Conservation (phyloP, 1,140 invertebrate species). For the Wiebesia pumilae region DNA sequence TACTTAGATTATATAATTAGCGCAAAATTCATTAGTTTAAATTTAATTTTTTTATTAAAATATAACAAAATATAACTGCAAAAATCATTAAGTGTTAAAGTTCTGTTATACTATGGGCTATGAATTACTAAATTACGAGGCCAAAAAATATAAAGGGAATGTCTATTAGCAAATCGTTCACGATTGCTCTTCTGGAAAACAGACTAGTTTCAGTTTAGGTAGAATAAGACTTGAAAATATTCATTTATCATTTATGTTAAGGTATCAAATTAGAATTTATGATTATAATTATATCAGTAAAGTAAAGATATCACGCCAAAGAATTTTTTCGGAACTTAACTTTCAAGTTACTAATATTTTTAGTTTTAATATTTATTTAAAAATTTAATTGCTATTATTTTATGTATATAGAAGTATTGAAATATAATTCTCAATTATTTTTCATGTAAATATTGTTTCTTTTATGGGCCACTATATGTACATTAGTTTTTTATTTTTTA, state of each 20-base stretch:
- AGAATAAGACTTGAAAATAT: background rate
- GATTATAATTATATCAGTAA: background rate
- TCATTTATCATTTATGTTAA: background rate
- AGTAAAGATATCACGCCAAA: background rate
- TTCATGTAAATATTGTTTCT: too few species aligned
- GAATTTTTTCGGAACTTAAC: background rate
- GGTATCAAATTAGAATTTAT: background rate
- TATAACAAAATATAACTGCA: background rate
- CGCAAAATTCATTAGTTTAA: background rate
- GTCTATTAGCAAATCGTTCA: background rate
- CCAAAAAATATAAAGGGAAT: background rate
- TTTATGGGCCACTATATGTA: too few species aligned
- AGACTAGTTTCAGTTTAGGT: background rate
- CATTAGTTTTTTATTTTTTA: background rate
- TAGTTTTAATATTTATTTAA: too few species aligned
- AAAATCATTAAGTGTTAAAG: background rate
- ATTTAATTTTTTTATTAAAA: background rate
- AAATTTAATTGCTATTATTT: too few species aligned
- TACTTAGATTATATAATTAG: background rate
- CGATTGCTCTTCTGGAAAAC: background rate
- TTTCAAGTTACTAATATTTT: background rate
- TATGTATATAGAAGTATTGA: too few species aligned
- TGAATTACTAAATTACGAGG: background rate
- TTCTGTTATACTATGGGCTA: background rate
- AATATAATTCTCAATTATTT: too few species aligned